Percentiles rank a stretch among this genome's conserved stretches.
Conservation (phyloP, 92 coral and sea anemone species). For the Porites divaricata region DNA sequence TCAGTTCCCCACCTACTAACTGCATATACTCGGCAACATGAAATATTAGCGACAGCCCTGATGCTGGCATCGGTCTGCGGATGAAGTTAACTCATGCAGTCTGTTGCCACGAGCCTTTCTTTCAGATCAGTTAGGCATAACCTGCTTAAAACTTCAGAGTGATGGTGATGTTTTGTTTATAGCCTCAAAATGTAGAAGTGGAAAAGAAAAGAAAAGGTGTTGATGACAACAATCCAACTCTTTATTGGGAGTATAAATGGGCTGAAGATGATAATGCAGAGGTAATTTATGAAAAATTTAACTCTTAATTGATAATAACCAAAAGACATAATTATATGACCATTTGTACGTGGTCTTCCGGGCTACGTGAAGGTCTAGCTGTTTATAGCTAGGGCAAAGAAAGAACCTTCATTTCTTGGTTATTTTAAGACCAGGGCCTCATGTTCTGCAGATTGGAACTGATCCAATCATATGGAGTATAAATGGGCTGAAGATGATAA, state of each 20-base stretch:
- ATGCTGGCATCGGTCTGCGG: background rate
- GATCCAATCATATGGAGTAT: conserved; percentile 62
- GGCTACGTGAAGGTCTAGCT: too few species aligned
- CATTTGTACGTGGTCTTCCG: too few species aligned
- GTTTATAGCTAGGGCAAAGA: too few species aligned
- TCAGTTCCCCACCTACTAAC: too few species aligned
- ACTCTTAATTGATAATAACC: too few species aligned
- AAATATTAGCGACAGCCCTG: too few species aligned
- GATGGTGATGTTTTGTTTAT: background rate
- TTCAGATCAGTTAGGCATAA: background rate
- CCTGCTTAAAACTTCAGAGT: background rate
- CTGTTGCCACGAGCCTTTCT: background rate
- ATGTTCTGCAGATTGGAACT: too few species aligned
- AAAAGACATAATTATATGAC: too few species aligned
- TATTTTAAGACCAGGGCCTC: too few species aligned
- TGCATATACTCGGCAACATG: too few species aligned
- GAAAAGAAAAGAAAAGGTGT: conserved; percentile 49
- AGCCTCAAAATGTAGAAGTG: background rate
- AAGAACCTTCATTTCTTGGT: too few species aligned
- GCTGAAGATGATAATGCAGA: conserved; percentile 66
- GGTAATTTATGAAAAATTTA: conserved; percentile 43
- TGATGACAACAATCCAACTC: conserved; percentile 64
- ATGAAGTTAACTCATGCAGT: background rate
- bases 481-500: conserved; percentile 72
- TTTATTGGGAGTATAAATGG: conserved; percentile 99